Conservation (phyloP, 2,113 vertebrate genomes). For the Ornithorhynchus anatinus region DNA sequence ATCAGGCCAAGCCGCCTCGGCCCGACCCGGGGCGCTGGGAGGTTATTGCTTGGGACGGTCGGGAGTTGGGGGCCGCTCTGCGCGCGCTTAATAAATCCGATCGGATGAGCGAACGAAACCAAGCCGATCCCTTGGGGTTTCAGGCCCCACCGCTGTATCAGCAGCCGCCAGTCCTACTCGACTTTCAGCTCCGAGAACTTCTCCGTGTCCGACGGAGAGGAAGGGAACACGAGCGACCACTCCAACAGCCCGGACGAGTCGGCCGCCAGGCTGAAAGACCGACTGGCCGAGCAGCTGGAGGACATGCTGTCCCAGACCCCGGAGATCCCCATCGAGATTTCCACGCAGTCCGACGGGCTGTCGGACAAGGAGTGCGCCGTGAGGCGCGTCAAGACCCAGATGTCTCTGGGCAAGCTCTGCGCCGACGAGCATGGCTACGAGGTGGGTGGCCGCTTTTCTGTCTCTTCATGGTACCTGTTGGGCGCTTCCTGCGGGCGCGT, state of each 20-base stretch:
- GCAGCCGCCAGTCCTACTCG: slow-evolving; percentile 96
- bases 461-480: no score
- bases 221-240: slow-evolving; percentile 97
- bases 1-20: no score
- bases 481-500: no score
- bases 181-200: slow-evolving; percentile 98
- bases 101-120: no score
- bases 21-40: no score
- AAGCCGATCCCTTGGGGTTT: not conserved
- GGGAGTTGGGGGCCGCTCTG: no score
- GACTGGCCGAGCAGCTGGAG: slow-evolving; percentile 79
- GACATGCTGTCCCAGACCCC: slow-evolving; percentile 94
- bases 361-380: slow-evolving; percentile 98
- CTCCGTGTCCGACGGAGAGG: slow-evolving; percentile 95
- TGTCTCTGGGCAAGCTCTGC: slow-evolving; percentile 95
- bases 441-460: slow-evolving; percentile 66
- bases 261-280: slow-evolving; percentile 81
- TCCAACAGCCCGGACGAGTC: slow-evolving; percentile 90
- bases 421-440: slow-evolving; percentile 90
- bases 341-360: slow-evolving; percentile 94
- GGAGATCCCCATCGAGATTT: slow-evolving; percentile 97
- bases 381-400: slow-evolving; percentile 96
- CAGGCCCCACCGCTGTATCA: slow-evolving; percentile 94
- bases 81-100: no score
- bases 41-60: no score